phyloP scores from a whole-genome alignment of 2,797 vertebrate species.

The Cheirogaleus major region DNA sequence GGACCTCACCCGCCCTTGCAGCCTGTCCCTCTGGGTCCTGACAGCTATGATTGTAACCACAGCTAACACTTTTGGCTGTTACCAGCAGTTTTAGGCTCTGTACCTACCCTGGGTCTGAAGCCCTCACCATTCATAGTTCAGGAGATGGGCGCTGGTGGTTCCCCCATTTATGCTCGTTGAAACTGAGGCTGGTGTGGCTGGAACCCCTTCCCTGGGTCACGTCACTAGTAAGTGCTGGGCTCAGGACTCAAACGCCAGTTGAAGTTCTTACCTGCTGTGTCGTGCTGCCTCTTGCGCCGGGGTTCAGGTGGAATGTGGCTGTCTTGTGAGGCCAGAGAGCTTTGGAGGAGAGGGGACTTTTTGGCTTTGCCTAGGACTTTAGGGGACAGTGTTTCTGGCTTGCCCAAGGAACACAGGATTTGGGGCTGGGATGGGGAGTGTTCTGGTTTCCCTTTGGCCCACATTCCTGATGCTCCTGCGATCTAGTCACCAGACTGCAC shows the following conservation, averaged over 20 bases:
- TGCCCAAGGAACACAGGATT: neutral
- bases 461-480: neutral
- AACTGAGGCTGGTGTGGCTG: fast-evolving
- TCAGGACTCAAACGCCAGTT: neutral
- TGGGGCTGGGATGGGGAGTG: neutral
- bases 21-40: neutral
- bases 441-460: neutral
- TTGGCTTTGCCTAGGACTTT: neutral
- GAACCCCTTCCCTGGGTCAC: neutral
- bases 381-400: neutral
- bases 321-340: neutral
- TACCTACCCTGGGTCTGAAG: neutral
- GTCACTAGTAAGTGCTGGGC: too few species aligned
- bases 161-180: fast-evolving
- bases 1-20: neutral
- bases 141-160: neutral
- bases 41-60: neutral
- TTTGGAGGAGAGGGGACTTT: neutral
- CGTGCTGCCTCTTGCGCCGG: fast-evolving
- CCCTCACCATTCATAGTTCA: neutral
- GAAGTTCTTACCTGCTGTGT: neutral
- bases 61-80: neutral
- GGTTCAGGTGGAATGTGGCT: neutral
- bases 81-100: neutral
- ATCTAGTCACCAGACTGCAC: neutral